These are phyloP conservation scores for Drosophila sulfurigaster DNA, from an alignment of 1,140 invertebrate species.

Conservation along the genomic window DNA sequence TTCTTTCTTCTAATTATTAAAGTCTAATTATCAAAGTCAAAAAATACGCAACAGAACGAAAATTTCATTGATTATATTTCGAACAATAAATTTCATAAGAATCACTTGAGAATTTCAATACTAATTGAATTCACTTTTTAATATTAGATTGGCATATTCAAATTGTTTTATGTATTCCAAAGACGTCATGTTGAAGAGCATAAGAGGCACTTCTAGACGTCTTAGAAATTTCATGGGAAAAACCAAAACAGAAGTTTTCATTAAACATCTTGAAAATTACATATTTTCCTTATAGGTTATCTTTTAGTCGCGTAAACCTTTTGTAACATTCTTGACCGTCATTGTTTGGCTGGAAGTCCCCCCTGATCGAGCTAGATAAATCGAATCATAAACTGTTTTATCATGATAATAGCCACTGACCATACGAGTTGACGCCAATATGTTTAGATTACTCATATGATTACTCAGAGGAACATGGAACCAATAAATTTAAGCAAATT, in stretches of 20 bases:
- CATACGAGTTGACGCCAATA: constrained; percentile 18
- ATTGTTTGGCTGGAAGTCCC: constrained; percentile 22
- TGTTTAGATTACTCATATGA: constrained; percentile 33
- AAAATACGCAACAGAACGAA: too few relatives aligned
- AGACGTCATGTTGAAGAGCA: too few relatives aligned
- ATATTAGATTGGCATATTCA: not conserved
- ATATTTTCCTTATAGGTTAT: not conserved
- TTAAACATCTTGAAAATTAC: not conserved
- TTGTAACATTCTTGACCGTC: not conserved
- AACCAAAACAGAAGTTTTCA: not conserved
- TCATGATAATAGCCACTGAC: constrained; percentile 40
- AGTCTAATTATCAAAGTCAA: too few relatives aligned
- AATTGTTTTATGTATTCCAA: too few relatives aligned
- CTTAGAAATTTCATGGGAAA: too few relatives aligned
- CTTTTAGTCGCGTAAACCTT: not conserved
- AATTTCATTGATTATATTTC: too few relatives aligned
- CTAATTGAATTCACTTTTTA: not conserved
- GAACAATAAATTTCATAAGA: not conserved
- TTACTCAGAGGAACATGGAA: constrained; percentile 23
- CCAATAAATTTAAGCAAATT: constrained; percentile 35
- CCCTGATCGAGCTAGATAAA: constrained; percentile 39
- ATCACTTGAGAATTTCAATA: not conserved
- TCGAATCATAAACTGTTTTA: constrained; percentile 45
- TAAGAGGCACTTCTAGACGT: too few relatives aligned
- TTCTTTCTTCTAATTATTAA: too few relatives aligned